These are phyloP conservation scores for Amphiprion ocellaris DNA, from an alignment of 2,113 vertebrate species.

Conservation along the genomic window DNA sequence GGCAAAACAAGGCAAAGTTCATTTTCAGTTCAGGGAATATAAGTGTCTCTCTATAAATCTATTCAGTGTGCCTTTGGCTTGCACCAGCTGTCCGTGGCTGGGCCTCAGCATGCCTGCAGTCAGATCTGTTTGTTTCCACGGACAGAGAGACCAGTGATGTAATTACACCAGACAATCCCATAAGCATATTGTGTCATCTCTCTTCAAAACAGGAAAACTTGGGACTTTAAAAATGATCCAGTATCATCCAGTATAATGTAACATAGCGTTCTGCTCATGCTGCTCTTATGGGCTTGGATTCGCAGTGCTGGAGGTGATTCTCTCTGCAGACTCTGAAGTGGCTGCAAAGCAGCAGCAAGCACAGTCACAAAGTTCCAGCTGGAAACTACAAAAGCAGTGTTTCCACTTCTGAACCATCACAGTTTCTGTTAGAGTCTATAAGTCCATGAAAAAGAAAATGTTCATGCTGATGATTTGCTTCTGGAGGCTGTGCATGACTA, in stretches of 20 bases:
- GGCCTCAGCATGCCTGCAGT: conserved; percentile 39
- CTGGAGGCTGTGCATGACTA: neutral
- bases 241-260: neutral
- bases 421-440: too few species aligned
- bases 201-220: conserved; percentile 27
- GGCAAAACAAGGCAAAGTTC: conserved; percentile 21
- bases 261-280: conserved; percentile 3
- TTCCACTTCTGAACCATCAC: neutral
- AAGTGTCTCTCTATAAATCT: conserved; percentile 25
- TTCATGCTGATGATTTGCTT: neutral
- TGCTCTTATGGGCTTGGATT: conserved; percentile 7
- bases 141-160: conserved; percentile 41
- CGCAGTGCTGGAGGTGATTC: neutral
- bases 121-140: conserved; percentile 19
- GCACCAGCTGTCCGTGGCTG: conserved; percentile 30
- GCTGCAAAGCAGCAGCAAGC: neutral
- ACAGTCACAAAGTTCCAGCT: neutral
- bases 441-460: neutral
- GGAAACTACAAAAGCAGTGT: too few species aligned
- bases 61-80: conserved; percentile 32
- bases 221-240: neutral
- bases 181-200: conserved; percentile 36
- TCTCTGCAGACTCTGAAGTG: conserved; percentile 1
- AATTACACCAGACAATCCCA: conserved; percentile 47
- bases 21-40: conserved; percentile 37